A percentile compares a stretch with the other conserved stretches of the same genome.
Conservation (phyloP, 2,797 vertebrate species). For the Acropternis orthonyx region DNA sequence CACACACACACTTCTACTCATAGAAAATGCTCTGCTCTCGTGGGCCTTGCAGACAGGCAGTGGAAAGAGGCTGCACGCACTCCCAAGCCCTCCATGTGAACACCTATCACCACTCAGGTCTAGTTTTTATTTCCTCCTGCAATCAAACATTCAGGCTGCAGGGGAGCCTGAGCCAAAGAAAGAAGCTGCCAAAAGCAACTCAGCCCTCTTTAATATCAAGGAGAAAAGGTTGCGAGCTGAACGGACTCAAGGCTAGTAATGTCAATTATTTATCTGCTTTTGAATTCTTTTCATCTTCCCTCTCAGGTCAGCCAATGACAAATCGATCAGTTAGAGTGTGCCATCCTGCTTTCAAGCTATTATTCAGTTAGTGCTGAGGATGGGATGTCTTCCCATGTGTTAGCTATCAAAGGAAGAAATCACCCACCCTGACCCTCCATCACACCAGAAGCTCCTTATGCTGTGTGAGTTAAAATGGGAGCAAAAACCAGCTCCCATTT, state of each 20-base stretch:
- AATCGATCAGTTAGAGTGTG: conserved; percentile 21
- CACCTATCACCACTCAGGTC: neutral
- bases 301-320: conserved; percentile 47
- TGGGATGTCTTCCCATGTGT: neutral
- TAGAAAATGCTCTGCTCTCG: neutral
- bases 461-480: neutral
- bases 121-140: neutral
- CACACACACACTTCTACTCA: neutral
- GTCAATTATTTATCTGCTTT: conserved; percentile 57
- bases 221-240: conserved; percentile 32
- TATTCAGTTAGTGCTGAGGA: neutral
- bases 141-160: conserved; percentile 28
- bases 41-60: neutral
- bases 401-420: conserved; percentile 10
- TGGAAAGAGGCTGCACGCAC: neutral
- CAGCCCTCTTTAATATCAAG: conserved; percentile 19
- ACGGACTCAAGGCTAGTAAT: conserved; percentile 15
- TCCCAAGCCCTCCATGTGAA: neutral
- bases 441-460: neutral
- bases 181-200: conserved; percentile 44
- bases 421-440: neutral
- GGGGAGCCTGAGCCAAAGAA: conserved; percentile 13
- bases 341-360: conserved; percentile 35
- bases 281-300: conserved; percentile 42
- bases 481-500: conserved; percentile 5